Conservation (phyloP, 2,888 invertebrate species). For the Bombylius discolor region DNA sequence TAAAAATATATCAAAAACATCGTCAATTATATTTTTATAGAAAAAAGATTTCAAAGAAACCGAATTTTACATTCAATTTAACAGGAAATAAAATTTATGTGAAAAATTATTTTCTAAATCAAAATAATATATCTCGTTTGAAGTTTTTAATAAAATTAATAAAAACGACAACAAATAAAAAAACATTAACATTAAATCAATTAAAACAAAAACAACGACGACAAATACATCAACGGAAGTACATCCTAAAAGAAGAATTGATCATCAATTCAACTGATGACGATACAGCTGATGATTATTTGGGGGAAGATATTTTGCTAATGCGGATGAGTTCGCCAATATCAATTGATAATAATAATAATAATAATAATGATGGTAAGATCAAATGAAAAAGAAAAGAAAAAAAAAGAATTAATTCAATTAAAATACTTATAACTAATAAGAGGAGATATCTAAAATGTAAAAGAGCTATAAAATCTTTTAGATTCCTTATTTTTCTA, state of each 20-base stretch:
- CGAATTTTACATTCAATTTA: not conserved
- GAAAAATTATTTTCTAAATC: not conserved
- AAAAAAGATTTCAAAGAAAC: not conserved
- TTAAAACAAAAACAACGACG: not conserved
- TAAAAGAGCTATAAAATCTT: too few species aligned
- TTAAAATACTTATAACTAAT: too few species aligned
- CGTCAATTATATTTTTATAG: not conserved
- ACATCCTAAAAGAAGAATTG: not conserved
- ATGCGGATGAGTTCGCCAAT: not conserved
- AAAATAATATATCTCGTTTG: too few species aligned
- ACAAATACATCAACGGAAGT: not conserved
- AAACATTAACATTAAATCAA: too few species aligned
- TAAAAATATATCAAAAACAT: not conserved
- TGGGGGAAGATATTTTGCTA: not conserved
- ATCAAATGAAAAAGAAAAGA: not conserved
- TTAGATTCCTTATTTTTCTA: too few species aligned
- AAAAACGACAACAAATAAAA: too few species aligned
- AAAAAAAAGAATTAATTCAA: too few species aligned
- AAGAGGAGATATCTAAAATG: too few species aligned
- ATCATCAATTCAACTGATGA: not conserved
- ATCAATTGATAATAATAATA: not conserved
- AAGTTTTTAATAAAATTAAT: too few species aligned
- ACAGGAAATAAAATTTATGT: too few species aligned
- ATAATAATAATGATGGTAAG: not conserved
- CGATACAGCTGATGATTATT: not conserved